A percentile compares a stretch with the other conserved stretches of the same genome.
These are phyloP conservation scores for Ennomos fuscantarius DNA, from an alignment of 2,888 invertebrate genomes.

Conservation along the genomic window DNA sequence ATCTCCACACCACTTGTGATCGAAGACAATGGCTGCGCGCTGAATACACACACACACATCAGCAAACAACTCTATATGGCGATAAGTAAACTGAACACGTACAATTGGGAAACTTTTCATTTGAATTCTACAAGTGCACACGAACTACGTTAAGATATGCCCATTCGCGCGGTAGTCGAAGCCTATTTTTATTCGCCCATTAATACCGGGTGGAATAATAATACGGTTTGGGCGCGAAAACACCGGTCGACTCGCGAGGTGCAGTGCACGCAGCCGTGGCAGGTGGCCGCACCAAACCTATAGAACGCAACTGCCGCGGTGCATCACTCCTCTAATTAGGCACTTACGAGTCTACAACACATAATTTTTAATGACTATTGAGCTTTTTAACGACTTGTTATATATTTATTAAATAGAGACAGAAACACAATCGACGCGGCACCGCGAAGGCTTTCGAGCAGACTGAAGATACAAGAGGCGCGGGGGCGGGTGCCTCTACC, in stretches of 20 bases:
- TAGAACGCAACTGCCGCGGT: slow-evolving; percentile 54
- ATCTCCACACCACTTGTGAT: slow-evolving; percentile 58
- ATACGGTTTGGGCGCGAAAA: slow-evolving; percentile 70
- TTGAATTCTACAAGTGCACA: slow-evolving; percentile 62
- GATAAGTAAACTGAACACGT: slow-evolving; percentile 79
- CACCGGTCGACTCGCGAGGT: slow-evolving; percentile 51
- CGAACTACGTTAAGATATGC: slow-evolving; percentile 58
- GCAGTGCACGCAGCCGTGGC: slow-evolving; percentile 45
- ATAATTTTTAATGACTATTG: slow-evolving; percentile 49
- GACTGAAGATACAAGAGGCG: slow-evolving; percentile 59
- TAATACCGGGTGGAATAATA: slow-evolving; percentile 36
- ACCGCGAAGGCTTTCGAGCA: slow-evolving; percentile 62
- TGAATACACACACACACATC: slow-evolving; percentile 68
- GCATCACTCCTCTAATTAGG: slow-evolving; percentile 53
- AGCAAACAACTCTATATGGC: slow-evolving; percentile 67
- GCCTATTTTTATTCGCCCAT: slow-evolving; percentile 40
- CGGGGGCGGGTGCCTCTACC: slow-evolving; percentile 70
- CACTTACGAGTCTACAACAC: slow-evolving; percentile 42
- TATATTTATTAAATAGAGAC: slow-evolving; percentile 31
- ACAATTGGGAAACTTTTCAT: slow-evolving; percentile 64
- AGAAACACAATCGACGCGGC: slow-evolving; percentile 55
- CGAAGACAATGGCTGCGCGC: slow-evolving; percentile 71
- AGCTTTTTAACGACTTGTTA: slow-evolving; percentile 14
- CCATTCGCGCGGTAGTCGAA: slow-evolving; percentile 41
- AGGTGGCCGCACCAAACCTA: slow-evolving; percentile 56